Evolutionary conservation across 2,888 invertebrate genomes (phyloP).

Genomic region (Cryptus viduatorius): DNA sequence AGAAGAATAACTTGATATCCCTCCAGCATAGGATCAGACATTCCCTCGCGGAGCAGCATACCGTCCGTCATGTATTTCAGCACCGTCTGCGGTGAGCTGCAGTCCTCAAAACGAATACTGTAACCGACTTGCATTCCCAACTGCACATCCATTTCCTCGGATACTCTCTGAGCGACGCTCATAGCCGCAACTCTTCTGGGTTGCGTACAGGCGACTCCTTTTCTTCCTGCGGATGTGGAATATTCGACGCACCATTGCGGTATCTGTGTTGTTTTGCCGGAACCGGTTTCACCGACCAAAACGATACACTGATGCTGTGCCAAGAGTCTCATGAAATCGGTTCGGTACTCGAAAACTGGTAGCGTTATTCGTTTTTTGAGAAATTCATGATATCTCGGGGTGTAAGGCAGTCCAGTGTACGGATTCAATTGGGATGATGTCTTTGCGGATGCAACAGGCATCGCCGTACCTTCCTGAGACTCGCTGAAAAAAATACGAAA

Average conservation of each 20-base stretch:
- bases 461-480: constrained; percentile 66
- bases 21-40: constrained; percentile 99
- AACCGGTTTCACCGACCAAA: constrained; percentile 99
- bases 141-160: constrained; percentile 99
- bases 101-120: constrained; percentile 99
- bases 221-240: constrained; percentile 88
- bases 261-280: constrained; percentile 99
- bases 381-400: constrained; percentile 95
- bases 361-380: constrained; percentile 95
- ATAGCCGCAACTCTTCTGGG: constrained; percentile 99
- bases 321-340: constrained; percentile 97
- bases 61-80: constrained; percentile 99
- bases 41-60: constrained; percentile 99
- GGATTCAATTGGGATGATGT: constrained; percentile 87
- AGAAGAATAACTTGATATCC: constrained; percentile 97
- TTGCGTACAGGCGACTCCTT: constrained; percentile 98
- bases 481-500: constrained; percentile 71
- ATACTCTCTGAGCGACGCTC: constrained; percentile 99
- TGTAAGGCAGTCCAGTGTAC: constrained; percentile 93
- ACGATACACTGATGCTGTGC: constrained; percentile 97
- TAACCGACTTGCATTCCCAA: constrained; percentile 96
- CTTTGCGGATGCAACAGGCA: constrained; percentile 25
- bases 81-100: constrained; percentile 96
- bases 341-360: constrained; percentile 99
- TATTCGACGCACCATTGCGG: constrained; percentile 97